A percentile compares a stretch with the other conserved stretches of the same genome.
phyloP scores from a whole-genome alignment of 2,888 invertebrate genomes.

The Oscheius sp. region DNA sequence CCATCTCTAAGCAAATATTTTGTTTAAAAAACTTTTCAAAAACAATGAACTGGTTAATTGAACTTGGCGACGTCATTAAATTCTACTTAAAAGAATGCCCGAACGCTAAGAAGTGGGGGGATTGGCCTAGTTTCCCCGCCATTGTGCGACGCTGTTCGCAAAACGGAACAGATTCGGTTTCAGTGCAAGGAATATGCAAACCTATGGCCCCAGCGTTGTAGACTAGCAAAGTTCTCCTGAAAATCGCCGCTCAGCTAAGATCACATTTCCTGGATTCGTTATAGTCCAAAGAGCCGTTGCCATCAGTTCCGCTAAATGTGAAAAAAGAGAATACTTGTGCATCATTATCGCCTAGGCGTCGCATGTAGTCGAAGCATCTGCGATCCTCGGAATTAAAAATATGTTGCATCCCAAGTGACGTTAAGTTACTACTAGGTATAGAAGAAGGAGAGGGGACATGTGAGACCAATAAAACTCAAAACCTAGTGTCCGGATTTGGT shows the following conservation, averaged over 20 bases:
- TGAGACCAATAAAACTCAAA: conserved; percentile 13
- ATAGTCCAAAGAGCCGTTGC: not conserved
- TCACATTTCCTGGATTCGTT: conserved; percentile 15
- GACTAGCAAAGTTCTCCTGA: too few relatives aligned
- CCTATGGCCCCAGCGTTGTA: too few relatives aligned
- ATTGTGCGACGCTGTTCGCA: too few relatives aligned
- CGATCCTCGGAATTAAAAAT: conserved; percentile 10
- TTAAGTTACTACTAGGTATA: not conserved
- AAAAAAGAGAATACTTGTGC: conserved; percentile 16
- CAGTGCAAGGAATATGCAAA: too few relatives aligned
- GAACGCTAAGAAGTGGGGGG: too few relatives aligned
- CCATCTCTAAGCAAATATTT: too few relatives aligned
- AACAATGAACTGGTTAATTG: too few relatives aligned
- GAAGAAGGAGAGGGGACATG: not conserved
- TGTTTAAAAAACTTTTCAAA: too few relatives aligned
- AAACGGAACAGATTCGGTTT: too few relatives aligned
- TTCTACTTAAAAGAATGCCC: too few relatives aligned
- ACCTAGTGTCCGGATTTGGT: conserved; percentile 9
- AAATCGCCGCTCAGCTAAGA: not conserved
- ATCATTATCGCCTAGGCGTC: conserved; percentile 13
- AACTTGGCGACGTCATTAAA: too few relatives aligned
- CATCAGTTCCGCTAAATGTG: conserved; percentile 9
- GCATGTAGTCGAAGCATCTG: conserved; percentile 18
- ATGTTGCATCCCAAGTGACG: conserved; percentile 4
- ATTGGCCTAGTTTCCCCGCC: too few relatives aligned